phyloP scores from a whole-genome alignment of 2,113 vertebrate species.

The Fulica atra region DNA sequence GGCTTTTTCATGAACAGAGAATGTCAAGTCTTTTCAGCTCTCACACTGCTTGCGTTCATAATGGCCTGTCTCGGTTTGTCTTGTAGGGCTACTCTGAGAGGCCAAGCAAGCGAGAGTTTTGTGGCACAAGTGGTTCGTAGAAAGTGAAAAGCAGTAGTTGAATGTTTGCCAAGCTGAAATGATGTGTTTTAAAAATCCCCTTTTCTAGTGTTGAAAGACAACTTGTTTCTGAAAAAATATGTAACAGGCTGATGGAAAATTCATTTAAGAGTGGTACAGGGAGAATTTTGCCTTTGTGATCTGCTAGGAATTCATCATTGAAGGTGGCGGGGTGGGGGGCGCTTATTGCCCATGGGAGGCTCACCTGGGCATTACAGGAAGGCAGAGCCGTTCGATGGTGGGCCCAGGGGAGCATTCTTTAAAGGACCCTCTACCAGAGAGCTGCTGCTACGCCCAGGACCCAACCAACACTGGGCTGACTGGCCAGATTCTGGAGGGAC shows the following conservation, averaged over 20 bases:
- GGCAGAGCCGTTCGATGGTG: background rate
- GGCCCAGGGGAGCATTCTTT: background rate
- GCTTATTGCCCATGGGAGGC: background rate
- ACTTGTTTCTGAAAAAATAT: background rate
- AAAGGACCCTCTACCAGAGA: background rate
- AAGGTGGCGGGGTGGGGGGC: too few relatives aligned
- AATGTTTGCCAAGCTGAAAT: background rate
- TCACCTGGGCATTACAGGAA: background rate
- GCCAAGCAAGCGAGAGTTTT: background rate
- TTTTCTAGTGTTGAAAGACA: background rate
- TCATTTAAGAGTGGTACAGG: background rate
- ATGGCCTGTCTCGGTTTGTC: background rate
- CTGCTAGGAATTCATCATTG: background rate
- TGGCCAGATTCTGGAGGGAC: background rate
- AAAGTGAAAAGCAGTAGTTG: background rate
- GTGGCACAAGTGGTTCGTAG: background rate
- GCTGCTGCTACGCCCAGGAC: rapidly evolving
- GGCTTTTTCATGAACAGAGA: background rate
- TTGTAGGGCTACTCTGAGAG: background rate
- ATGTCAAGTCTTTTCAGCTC: background rate
- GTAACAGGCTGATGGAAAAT: background rate
- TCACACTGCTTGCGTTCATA: rapidly evolving
- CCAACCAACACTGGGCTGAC: background rate
- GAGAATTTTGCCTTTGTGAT: background rate
- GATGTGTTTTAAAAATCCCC: background rate